phyloP scores from a whole-genome alignment of 2,888 invertebrate genomes.

The Ariolimax columbianus region DNA sequence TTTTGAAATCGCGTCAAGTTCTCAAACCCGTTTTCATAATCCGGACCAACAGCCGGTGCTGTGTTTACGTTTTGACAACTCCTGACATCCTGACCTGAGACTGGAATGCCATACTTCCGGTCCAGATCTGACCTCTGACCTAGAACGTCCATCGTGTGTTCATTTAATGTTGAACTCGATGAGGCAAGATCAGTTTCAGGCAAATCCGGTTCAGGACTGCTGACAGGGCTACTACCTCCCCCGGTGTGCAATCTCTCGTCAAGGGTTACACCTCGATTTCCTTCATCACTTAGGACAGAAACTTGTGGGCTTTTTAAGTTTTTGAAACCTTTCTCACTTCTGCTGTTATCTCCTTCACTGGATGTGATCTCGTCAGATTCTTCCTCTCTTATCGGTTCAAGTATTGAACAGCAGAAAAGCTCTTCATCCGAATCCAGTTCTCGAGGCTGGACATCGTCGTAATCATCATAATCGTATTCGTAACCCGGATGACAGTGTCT shows the following conservation, averaged over 20 bases:
- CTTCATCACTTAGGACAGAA: too few species aligned
- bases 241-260: background rate
- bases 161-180: background rate
- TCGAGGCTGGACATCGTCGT: conserved; percentile 57
- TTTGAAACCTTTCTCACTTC: conserved; percentile 33
- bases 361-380: conserved; percentile 63
- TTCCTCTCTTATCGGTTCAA: conserved; percentile 74
- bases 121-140: background rate
- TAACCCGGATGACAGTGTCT: conserved; percentile 46
- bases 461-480: conserved; percentile 52
- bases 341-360: conserved; percentile 55
- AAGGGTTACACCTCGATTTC: background rate
- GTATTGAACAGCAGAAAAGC: conserved; percentile 57
- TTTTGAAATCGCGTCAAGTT: too few species aligned
- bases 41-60: background rate
- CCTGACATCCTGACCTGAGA: background rate
- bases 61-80: background rate
- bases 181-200: background rate
- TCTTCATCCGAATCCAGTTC: conserved; percentile 66
- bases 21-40: background rate
- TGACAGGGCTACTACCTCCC: background rate
- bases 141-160: background rate
- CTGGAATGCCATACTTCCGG: background rate
- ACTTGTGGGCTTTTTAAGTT: background rate
- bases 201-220: too few species aligned